These are phyloP conservation scores for Zenarchopterus dispar DNA, from an alignment of 2,797 vertebrate species.

Conservation along the genomic window DNA sequence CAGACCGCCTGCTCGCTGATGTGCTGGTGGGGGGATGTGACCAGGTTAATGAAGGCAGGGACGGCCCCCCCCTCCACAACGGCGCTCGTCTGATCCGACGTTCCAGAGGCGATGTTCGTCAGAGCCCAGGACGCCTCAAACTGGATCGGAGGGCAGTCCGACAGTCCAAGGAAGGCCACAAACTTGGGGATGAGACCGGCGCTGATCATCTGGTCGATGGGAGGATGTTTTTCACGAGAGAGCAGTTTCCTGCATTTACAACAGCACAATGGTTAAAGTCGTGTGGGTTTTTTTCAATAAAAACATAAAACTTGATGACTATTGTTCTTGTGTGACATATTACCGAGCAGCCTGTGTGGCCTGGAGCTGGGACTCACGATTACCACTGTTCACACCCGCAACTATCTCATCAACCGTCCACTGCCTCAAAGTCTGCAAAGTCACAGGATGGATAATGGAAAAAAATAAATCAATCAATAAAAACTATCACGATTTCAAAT, in stretches of 20 bases:
- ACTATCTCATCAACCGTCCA: conserved; percentile 96
- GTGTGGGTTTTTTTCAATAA: background rate
- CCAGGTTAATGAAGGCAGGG: conserved; percentile 90
- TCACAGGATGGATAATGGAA: background rate
- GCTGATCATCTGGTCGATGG: conserved; percentile 92
- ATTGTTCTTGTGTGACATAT: background rate
- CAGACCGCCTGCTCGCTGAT: conserved; percentile 98
- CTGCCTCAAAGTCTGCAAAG: conserved; percentile 78
- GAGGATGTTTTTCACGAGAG: conserved; percentile 94
- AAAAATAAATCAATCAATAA: no score
- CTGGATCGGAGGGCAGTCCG: conserved; percentile 89
- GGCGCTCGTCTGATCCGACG: conserved; percentile 91
- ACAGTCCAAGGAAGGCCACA: conserved; percentile 87
- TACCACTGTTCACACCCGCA: conserved; percentile 84
- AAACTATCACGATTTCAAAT: no score
- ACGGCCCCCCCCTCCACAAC: conserved; percentile 93
- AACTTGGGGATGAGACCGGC: conserved; percentile 93
- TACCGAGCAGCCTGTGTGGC: conserved; percentile 97
- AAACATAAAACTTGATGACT: no score
- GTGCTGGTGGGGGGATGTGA: conserved; percentile 91
- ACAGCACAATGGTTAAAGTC: background rate
- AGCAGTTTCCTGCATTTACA: conserved; percentile 88
- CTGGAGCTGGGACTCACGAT: conserved; percentile 88
- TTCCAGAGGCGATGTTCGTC: conserved; percentile 98
- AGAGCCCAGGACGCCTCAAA: conserved; percentile 98